Conservation (phyloP, 1,140 invertebrate genomes). For the Oreohelix idahoensis region DNA sequence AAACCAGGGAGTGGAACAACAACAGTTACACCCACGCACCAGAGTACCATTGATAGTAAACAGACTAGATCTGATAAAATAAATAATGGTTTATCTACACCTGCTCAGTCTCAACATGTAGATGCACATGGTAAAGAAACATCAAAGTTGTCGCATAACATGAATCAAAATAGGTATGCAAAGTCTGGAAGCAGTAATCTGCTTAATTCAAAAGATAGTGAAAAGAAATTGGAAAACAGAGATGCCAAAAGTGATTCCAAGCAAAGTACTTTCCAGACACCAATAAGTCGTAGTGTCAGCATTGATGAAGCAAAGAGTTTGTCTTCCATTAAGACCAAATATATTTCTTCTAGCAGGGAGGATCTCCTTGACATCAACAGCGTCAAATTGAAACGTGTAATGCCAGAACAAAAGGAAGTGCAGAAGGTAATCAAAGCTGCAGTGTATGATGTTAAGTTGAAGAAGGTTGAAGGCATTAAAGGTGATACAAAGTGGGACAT, state of each 20-base stretch:
- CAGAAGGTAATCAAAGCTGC: not conserved
- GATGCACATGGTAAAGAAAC: not conserved
- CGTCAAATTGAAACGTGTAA: constrained; percentile 5
- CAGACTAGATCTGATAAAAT: not conserved
- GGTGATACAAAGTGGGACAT: constrained; percentile 2
- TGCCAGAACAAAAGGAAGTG: not conserved
- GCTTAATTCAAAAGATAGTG: not conserved
- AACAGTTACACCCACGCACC: not conserved
- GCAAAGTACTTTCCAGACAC: not conserved
- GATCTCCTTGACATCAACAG: constrained; percentile 1
- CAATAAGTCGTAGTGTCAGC: not conserved
- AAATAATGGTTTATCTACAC: not conserved
- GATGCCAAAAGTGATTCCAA: not conserved
- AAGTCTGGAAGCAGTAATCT: not conserved
- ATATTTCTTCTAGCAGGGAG: not conserved
- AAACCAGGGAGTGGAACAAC: not conserved
- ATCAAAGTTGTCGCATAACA: not conserved
- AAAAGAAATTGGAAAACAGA: not conserved
- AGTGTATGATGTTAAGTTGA: constrained; percentile 21
- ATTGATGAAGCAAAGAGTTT: not conserved
- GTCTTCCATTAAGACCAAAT: not conserved
- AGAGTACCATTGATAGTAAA: not conserved
- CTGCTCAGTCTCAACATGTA: not conserved
- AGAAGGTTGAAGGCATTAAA: constrained; percentile 28
- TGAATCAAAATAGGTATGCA: not conserved